Evolutionary conservation across 2,888 invertebrate genomes (phyloP), one percentile per base, ranked within the genome.

Genomic region (Muschampia plurimacula): DNA sequence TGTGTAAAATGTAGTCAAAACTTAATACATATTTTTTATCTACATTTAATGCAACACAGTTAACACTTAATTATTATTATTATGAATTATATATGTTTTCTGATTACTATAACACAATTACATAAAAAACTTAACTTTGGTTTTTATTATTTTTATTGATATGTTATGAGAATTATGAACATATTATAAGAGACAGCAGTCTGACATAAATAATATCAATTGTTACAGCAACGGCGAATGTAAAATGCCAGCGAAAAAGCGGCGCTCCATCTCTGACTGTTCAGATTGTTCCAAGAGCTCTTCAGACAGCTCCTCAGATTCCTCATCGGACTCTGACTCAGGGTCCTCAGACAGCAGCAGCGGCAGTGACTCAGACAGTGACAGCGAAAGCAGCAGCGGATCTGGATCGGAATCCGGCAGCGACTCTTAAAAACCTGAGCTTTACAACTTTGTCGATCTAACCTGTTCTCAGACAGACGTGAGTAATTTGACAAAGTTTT

Each of bases 181-280:
- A 32, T 32, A 32, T 32, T 32, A 1, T 32, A 32, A 32, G 32
- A 32, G 32, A 32, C 32, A 32, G 2, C 13, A 49, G 12, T n/a
- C 5, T 13, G 0, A 49, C 9, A 49, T n/a, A 62, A 36, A 39
- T 8, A n/a, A n/a, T 15, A 15, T 39, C 9, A 44, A 64, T 74
- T 75, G 59, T 80, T 78, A 32, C 80, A 92, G 92, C 82, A 87
- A 86, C 75, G 89, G 89, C 7, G 85, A 84, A 75, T 91, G 91
- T 85, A 89, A 90, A 80, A 81, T 91, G 72, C 89, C 92, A 2
- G 86, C 82, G 74, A 92, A 92, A 84, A 92, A 92, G 85, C 92
- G 89, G 80, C 86, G 88, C 52, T 77, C 78, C 2, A 79, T 80
- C 13, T 84, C 86, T 0, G 88, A 89, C 65, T 86, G 89, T 74